Percentiles rank a stretch among this genome's conserved stretches.
phyloP scores from a whole-genome alignment of 2,113 vertebrate genomes.

The Furnarius figulus region DNA sequence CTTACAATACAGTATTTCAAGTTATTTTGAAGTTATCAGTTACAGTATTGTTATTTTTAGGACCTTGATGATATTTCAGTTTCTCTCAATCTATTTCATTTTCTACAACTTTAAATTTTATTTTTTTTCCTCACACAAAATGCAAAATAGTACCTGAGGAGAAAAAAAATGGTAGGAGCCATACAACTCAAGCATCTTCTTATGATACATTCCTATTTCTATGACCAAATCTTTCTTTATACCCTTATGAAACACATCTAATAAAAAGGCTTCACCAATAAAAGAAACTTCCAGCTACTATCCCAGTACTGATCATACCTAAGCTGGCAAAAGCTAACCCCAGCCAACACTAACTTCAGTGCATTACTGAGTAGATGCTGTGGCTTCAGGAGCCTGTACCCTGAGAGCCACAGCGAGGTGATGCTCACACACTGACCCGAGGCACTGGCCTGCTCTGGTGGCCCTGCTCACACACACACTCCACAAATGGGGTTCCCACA shows the following conservation, averaged over 20 bases:
- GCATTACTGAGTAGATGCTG: neutral
- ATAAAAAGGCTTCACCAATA: neutral
- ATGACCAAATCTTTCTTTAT: neutral
- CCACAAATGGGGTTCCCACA: too few relatives aligned
- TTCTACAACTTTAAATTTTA: neutral
- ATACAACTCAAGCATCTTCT: neutral
- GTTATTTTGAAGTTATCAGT: neutral
- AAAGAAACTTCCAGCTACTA: neutral
- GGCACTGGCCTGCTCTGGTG: too few relatives aligned
- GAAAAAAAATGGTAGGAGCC: accelerated
- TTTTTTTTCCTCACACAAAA: neutral
- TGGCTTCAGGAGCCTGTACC: neutral
- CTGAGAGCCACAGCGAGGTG: too few relatives aligned
- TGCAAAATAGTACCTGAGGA: neutral
- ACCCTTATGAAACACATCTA: neutral
- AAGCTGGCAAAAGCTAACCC: neutral
- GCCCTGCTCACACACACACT: too few relatives aligned
- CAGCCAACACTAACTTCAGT: neutral
- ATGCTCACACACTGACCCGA: too few relatives aligned
- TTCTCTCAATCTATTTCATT: neutral
- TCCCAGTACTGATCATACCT: neutral
- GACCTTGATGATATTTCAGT: neutral
- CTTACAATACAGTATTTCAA: neutral
- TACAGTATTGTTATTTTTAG: neutral
- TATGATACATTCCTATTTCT: neutral